Evolutionary conservation across 1,140 invertebrate genomes (phyloP).

Genomic region (Lanistes nyassanus): DNA sequence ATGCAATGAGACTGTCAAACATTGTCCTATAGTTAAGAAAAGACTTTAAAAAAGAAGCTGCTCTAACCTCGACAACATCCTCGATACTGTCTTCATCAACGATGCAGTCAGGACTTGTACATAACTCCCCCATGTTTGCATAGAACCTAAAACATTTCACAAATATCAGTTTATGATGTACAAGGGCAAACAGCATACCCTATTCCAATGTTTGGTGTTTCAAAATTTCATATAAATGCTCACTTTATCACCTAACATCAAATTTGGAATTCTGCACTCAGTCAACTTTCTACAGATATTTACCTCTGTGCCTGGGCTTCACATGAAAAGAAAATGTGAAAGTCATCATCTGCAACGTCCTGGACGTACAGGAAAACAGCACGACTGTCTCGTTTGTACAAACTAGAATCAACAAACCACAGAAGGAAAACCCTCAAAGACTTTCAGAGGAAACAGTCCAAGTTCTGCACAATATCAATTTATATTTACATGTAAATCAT

Average conservation of each 20-base stretch:
- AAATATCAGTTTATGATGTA: too few species aligned
- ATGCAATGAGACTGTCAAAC: neutral
- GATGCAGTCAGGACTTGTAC: slow-evolving; percentile 39
- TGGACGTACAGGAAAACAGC: slow-evolving; percentile 98
- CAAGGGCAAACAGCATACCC: neutral
- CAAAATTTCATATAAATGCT: neutral
- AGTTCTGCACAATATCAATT: too few species aligned
- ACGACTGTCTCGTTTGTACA: slow-evolving; percentile 95
- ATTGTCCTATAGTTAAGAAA: neutral
- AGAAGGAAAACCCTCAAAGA: too few species aligned
- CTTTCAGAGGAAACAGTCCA: too few species aligned
- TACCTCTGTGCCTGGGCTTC: slow-evolving; percentile 81
- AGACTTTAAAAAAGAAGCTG: neutral
- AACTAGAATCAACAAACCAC: slow-evolving; percentile 42
- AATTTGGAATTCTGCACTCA: neutral
- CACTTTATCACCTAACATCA: neutral
- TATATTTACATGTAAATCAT: too few species aligned
- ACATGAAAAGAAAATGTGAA: slow-evolving; percentile 98
- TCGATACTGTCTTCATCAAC: slow-evolving; percentile 43
- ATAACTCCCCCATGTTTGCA: slow-evolving; percentile 68
- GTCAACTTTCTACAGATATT: slow-evolving; percentile 19
- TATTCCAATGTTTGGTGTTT: neutral
- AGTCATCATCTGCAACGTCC: slow-evolving; percentile 94
- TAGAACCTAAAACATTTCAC: slow-evolving; percentile 58
- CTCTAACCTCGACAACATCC: slow-evolving; percentile 42